Base-by-base conservation (phyloP, 1,140 invertebrate species). In the Augochlora pura region DNA sequence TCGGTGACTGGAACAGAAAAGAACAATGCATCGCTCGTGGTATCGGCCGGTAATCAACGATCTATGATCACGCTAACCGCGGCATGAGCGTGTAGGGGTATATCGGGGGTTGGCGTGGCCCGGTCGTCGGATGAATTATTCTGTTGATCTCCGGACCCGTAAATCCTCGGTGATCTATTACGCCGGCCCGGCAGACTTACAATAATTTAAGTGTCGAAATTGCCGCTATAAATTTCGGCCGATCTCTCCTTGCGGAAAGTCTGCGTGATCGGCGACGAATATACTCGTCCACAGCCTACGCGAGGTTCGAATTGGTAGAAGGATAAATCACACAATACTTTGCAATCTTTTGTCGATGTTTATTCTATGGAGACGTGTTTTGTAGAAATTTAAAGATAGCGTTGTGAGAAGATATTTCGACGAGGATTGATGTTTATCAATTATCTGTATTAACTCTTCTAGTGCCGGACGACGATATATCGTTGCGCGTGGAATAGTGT, bases 1-100 rank as follows among this genome's bases (percentile, higher is more conserved):
- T 96, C 81, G 94, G 95, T 73, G 95, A 95, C 95, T 96, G 93
- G 7, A 94, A 94, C 83, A 91, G 65, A 85, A 87, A 85, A 87
- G 75, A 85, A 84, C 81, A 87, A 82, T 84, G 85, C 76, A 87
- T 89, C 81, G 81, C 85, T 62, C 80, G 75, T 67, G 83, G 59
- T 75, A 86, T 85, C 83, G 64, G 62, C 67, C 79, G 88, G 91
- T 90, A 90, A 92, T 90, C 84, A 84, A 92, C 88, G 89, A 90
- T 91, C 86, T 81, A 77, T 52, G 85, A 86, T 89, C 91, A 91
- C 90, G 90, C 90, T 85, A 90, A 81, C 79, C 77, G 66, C 81
- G 81, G 81, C 77, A 82, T 78, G 59, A 72, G 42, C 70, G 57
- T 65, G 52, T 18, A 14, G 70, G 39, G 10, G 10, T 62, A n/a